phyloP scores from a whole-genome alignment of 2,797 vertebrate genomes.

The Sebastes vulpes region DNA sequence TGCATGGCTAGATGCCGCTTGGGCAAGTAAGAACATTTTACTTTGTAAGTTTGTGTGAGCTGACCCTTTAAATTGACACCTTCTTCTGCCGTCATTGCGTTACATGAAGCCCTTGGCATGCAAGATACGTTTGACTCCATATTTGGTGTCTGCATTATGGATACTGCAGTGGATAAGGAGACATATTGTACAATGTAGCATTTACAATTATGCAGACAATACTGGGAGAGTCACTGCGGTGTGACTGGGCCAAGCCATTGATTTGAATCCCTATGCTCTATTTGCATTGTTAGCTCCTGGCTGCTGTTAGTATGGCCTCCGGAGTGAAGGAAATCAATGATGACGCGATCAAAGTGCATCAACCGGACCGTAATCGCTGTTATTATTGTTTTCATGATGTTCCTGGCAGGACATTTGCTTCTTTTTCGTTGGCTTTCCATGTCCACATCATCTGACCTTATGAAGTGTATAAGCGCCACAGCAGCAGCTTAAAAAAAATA shows the following conservation, averaged over 20 bases:
- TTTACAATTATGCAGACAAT: neutral
- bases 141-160: constrained; percentile 3
- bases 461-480: constrained; percentile 56
- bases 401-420: constrained; percentile 7
- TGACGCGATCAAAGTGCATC: constrained; percentile 4
- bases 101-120: constrained; percentile 21
- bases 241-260: constrained; percentile 52
- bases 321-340: constrained; percentile 38
- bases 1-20: neutral
- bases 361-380: constrained; percentile 1
- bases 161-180: constrained; percentile 14
- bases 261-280: constrained; percentile 74
- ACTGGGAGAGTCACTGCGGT: constrained; percentile 35
- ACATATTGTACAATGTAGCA: neutral
- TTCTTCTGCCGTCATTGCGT: neutral
- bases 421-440: constrained; percentile 10
- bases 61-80: constrained; percentile 13
- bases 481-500: constrained; percentile 53
- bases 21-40: neutral
- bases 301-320: constrained; percentile 18
- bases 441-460: constrained; percentile 64
- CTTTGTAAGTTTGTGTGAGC: constrained; percentile 22
- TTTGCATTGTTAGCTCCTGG: constrained; percentile 45
- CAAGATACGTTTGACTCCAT: neutral
- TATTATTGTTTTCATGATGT: neutral